phyloP scores from a whole-genome alignment of 1,140 invertebrate species.

The Latrodectus geometricus region DNA sequence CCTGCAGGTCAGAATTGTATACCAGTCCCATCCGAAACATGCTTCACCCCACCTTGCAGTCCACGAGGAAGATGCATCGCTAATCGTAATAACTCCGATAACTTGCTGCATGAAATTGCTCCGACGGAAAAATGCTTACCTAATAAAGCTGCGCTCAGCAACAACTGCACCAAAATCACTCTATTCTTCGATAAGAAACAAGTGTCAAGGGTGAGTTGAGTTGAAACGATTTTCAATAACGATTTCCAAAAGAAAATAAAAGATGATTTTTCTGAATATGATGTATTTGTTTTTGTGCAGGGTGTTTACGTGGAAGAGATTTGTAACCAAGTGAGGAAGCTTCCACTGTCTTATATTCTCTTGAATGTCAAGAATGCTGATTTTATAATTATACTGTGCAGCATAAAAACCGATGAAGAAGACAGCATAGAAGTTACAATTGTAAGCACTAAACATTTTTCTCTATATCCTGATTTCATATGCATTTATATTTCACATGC shows the following conservation, averaged over 20 bases:
- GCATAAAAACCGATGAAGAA: constrained; percentile 81
- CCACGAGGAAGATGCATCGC: constrained; percentile 85
- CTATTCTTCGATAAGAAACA: constrained; percentile 78
- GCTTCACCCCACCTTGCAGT: constrained; percentile 80
- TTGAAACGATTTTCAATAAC: background rate
- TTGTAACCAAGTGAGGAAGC: constrained; percentile 76
- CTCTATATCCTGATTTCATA: too few relatives aligned
- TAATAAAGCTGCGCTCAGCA: constrained; percentile 77
- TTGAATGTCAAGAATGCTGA: constrained; percentile 63
- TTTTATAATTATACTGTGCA: constrained; percentile 79
- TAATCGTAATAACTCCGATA: constrained; percentile 78
- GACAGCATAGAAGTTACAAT: constrained; percentile 89
- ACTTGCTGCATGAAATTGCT: constrained; percentile 80
- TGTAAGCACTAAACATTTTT: constrained; percentile 72
- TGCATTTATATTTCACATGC: too few relatives aligned
- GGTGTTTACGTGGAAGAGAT: constrained; percentile 81
- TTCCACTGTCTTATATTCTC: constrained; percentile 65
- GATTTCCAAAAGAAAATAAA: background rate
- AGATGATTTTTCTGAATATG: constrained; percentile 41
- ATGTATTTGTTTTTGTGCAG: constrained; percentile 63
- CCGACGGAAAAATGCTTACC: constrained; percentile 83
- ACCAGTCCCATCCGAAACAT: constrained; percentile 71
- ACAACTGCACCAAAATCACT: constrained; percentile 80
- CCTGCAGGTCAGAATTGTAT: constrained; percentile 66
- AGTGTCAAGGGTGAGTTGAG: constrained; percentile 67